Conservation (phyloP, 2,797 vertebrate species). For the Anguilla pacifica region DNA sequence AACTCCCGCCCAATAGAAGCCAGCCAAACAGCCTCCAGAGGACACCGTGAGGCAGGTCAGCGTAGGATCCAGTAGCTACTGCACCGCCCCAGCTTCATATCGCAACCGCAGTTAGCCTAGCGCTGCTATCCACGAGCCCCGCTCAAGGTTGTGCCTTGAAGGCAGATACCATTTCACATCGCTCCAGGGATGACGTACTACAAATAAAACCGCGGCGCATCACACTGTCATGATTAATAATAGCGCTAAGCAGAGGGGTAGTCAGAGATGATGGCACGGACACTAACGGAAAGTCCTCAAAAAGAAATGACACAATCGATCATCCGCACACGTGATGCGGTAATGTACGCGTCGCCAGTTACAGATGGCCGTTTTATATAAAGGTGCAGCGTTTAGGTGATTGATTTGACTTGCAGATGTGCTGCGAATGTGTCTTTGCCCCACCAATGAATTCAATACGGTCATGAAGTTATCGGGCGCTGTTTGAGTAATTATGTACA, state of each 20-base stretch:
- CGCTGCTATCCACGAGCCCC: neutral
- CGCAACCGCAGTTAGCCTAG: neutral
- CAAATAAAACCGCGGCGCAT: neutral
- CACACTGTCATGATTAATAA: constrained; percentile 7
- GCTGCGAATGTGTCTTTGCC: constrained; percentile 4
- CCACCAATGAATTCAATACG: constrained; percentile 32
- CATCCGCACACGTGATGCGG: neutral
- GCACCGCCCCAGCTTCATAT: neutral
- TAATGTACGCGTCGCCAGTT: neutral
- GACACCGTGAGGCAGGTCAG: neutral
- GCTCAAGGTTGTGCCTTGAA: neutral
- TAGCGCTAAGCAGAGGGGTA: neutral
- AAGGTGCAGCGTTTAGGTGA: constrained; percentile 34
- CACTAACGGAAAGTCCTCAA: constrained; percentile 17
- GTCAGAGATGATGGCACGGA: constrained; percentile 14
- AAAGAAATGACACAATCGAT: constrained; percentile 25
- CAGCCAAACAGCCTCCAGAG: neutral
- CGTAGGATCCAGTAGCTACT: neutral
- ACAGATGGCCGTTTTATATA: constrained; percentile 39
- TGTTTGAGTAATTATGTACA: constrained; percentile 29
- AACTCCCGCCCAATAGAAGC: neutral
- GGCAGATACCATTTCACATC: neutral
- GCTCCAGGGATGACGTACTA: neutral
- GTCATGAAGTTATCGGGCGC: constrained; percentile 17
- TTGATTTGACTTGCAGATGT: constrained; percentile 39